These are phyloP conservation scores for Delia radicum DNA, from an alignment of 1,140 invertebrate species.

Conservation along the genomic window DNA sequence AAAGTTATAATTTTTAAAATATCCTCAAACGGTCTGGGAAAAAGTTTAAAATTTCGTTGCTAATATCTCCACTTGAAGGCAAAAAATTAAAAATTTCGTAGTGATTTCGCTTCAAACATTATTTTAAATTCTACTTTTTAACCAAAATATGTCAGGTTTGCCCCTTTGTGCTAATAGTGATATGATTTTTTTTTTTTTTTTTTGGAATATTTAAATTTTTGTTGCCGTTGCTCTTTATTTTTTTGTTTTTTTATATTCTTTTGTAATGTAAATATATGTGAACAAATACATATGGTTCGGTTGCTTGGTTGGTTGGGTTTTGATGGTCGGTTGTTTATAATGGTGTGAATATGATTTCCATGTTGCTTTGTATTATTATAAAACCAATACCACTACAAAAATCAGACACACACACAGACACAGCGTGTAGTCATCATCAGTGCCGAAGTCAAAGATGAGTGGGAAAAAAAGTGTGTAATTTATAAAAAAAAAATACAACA, in stretches of 20 bases:
- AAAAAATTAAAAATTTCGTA: too few relatives aligned
- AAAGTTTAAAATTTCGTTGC: too few relatives aligned
- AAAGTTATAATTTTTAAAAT: too few relatives aligned
- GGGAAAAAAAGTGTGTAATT: background rate
- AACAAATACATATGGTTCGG: background rate
- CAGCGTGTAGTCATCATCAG: constrained; percentile 3
- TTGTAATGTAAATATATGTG: constrained; percentile 16
- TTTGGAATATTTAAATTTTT: too few relatives aligned
- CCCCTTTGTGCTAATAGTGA: too few relatives aligned
- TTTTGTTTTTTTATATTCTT: background rate
- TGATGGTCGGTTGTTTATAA: background rate
- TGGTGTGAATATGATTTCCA: constrained; percentile 22
- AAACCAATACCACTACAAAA: background rate
- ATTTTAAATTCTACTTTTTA: too few relatives aligned
- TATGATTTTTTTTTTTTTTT: too few relatives aligned
- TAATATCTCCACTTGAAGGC: too few relatives aligned
- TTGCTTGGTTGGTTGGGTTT: background rate
- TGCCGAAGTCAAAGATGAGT: background rate
- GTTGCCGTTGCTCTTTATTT: too few relatives aligned
- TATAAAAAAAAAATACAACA: background rate
- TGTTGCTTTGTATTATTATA: constrained; percentile 7
- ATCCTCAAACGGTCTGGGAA: too few relatives aligned
- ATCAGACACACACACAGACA: background rate
- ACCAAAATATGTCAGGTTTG: too few relatives aligned
- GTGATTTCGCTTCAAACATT: too few relatives aligned